Percentiles rank a stretch among this genome's conserved stretches.
Evolutionary conservation across 2,797 vertebrate genomes (phyloP).

Genomic region (Pangasius sanitwongsei): DNA sequence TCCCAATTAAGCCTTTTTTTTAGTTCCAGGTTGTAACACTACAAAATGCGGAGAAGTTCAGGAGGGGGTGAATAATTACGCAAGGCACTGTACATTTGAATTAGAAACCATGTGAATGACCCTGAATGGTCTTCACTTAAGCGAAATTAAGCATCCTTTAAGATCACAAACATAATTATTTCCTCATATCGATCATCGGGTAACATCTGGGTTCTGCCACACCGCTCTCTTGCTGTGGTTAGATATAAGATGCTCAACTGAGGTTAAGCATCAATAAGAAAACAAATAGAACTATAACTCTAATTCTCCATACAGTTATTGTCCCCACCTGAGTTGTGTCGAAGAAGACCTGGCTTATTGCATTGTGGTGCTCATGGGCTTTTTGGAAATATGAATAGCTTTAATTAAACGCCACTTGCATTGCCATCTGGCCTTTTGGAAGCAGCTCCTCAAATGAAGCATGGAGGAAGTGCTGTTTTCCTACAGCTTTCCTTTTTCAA

Average conservation of each 20-base stretch:
- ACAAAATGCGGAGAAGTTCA: neutral
- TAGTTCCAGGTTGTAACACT: neutral
- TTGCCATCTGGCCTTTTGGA: slow-evolving; percentile 65
- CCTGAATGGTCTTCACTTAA: neutral
- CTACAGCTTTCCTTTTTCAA: slow-evolving; percentile 44
- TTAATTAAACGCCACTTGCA: slow-evolving; percentile 63
- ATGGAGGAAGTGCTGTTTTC: slow-evolving; percentile 33
- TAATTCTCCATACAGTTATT: slow-evolving; percentile 49
- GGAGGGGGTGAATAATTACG: neutral
- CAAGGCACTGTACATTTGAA: neutral
- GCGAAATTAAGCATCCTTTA: neutral
- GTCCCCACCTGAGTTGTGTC: slow-evolving; percentile 45
- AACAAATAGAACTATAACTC: slow-evolving; percentile 14
- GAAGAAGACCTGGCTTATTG: slow-evolving; percentile 51
- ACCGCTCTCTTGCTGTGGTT: neutral
- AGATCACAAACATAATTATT: neutral
- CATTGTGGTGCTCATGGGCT: slow-evolving; percentile 51
- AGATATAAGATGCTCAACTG: slow-evolving; percentile 27
- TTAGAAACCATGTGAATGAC: neutral
- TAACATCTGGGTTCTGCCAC: slow-evolving; percentile 13
- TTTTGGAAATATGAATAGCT: slow-evolving; percentile 67
- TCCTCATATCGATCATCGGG: slow-evolving; percentile 9
- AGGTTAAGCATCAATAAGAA: slow-evolving; percentile 45
- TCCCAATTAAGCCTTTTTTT: neutral
- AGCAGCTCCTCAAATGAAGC: slow-evolving; percentile 61